These are phyloP conservation scores for Oxytorus armatus DNA, from an alignment of 2,888 invertebrate genomes.

Conservation along the genomic window DNA sequence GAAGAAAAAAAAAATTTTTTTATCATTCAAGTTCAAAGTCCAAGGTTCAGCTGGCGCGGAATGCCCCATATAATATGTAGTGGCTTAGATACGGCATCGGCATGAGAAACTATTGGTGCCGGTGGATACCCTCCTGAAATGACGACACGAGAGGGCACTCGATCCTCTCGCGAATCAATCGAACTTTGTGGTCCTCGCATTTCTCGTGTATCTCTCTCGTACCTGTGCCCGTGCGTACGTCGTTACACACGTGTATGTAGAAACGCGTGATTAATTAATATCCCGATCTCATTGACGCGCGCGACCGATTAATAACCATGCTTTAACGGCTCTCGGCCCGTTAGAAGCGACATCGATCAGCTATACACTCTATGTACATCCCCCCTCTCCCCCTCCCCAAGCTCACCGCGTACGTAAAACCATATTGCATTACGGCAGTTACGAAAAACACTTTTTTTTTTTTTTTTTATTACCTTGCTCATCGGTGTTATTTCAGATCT, in stretches of 20 bases:
- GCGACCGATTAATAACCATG: constrained; percentile 29
- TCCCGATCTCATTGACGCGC: background rate
- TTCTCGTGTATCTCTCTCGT: background rate
- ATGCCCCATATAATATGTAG: constrained; percentile 2
- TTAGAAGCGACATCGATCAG: background rate
- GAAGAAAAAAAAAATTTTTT: too few relatives aligned
- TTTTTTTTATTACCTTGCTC: too few relatives aligned
- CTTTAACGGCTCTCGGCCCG: background rate
- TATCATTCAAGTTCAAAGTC: too few relatives aligned
- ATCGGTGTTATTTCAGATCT: too few relatives aligned
- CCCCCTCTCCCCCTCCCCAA: too few relatives aligned
- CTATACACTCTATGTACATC: too few relatives aligned
- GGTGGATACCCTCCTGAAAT: constrained; percentile 19
- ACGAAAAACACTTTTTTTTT: too few relatives aligned
- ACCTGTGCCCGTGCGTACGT: too few relatives aligned
- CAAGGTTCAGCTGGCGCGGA: too few relatives aligned
- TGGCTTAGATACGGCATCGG: background rate
- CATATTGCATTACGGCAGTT: too few relatives aligned
- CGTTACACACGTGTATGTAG: background rate
- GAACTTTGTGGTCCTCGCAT: constrained; percentile 40
- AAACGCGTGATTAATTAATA: constrained; percentile 33
- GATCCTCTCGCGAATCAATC: constrained; percentile 25
- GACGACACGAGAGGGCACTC: constrained; percentile 18
- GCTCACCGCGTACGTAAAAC: too few relatives aligned
- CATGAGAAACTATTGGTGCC: constrained; percentile 44